These are phyloP conservation scores for Caenorhabditis remanei DNA, from an alignment of 1,140 invertebrate genomes.

Conservation along the genomic window DNA sequence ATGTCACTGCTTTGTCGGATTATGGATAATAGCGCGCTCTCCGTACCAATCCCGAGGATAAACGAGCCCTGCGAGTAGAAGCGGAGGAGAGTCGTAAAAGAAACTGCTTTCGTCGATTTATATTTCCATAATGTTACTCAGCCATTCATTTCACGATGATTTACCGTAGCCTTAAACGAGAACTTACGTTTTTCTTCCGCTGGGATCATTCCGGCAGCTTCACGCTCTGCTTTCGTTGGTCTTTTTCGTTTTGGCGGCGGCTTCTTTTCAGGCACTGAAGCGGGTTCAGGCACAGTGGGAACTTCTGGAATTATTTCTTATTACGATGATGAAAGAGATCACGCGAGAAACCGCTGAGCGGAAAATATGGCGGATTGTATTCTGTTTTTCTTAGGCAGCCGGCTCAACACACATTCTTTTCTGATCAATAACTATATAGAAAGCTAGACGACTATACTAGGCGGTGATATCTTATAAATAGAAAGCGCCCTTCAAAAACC, in stretches of 20 bases:
- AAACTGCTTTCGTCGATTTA: neutral
- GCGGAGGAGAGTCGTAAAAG: slow-evolving; percentile 17
- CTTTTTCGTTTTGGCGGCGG: neutral
- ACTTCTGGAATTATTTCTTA: neutral
- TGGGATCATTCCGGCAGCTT: neutral
- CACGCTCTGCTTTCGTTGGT: neutral
- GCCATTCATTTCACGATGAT: neutral
- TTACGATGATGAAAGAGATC: too few species aligned
- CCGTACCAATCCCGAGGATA: neutral
- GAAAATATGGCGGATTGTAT: too few species aligned
- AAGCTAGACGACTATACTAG: too few species aligned
- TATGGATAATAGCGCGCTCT: neutral
- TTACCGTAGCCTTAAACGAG: too few species aligned
- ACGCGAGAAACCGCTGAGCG: too few species aligned
- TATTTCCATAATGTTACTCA: too few species aligned
- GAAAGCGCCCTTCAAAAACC: too few species aligned
- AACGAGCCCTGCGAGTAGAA: neutral
- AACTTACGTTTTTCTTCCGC: neutral
- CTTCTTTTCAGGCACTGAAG: neutral
- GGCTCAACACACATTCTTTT: too few species aligned
- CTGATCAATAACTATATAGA: too few species aligned
- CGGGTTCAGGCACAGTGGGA: neutral
- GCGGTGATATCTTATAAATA: too few species aligned
- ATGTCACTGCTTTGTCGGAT: neutral
- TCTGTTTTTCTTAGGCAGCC: too few species aligned